Base-by-base conservation (phyloP, 2,888 invertebrate species). In the Apodemia zela region DNA sequence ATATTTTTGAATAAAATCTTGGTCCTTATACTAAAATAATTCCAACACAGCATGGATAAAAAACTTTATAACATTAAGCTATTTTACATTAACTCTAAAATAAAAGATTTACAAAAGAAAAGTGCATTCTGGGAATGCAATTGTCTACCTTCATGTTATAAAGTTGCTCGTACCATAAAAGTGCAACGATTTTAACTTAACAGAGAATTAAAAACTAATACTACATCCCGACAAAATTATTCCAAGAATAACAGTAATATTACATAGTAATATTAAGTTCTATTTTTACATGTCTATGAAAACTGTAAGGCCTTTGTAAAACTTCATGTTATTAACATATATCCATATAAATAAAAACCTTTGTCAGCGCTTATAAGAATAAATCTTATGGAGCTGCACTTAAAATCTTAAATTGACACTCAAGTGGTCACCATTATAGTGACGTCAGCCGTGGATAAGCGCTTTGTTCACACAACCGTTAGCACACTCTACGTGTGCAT, bases 1-100 rank as follows among this genome's bases (percentile, higher is more conserved):
- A 86, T 85, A 84, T 85, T 81, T 76, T 85, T 87, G 78, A 86
- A 88, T 87, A 87, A 87, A 86, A 87, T 86, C 85, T 89, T 90
- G 89, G 90, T 90, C 89, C 84, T 89, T 88, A 90, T 73, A 79
- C 80, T 86, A 85, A 86, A 81, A 81, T 84, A 85, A 85, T 73
- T 81, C 79, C 76, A 82, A 82, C 82, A 83, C 76, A 81, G 81
- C 78, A 81, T 65, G 76, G 76, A 76, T 71, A 79, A 78, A 82
- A 82, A 83, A 77, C 83, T 86, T 82, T 88, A 88, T 87, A 89
- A 85, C 81, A 84, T 78, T 80, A 81, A 69, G 75, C 73, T 83
- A 85, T 81, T 79, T 80, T 85, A 85, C 74, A 87, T 79, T 76
- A 76, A 77, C 79, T 82, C 81, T 75, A 72, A 75, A 73, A 82